Base-by-base conservation (phyloP, 2,113 vertebrate genomes). In the Salvelinus namaycush region DNA sequence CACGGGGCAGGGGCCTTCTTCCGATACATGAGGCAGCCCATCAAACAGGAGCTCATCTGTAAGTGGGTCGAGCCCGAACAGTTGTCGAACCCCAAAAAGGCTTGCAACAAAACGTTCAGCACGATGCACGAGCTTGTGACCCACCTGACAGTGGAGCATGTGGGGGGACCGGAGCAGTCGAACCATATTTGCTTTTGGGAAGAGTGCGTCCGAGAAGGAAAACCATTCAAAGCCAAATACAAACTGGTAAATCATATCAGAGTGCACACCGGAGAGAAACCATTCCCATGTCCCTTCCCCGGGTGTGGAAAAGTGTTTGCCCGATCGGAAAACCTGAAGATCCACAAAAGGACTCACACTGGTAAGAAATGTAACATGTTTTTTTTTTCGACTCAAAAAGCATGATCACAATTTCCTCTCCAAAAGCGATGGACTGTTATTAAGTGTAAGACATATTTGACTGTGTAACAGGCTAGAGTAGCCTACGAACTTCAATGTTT, bases 1-100 rank as follows among this genome's bases (percentile, higher is more conserved):
- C 97, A 98, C 89, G 96, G 96, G 69, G 96, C 97, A 31, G 97
- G 97, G 90, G 97, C 97, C 93, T 99, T 99, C 93, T 99, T 99
- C 83, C 95, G 97, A 39, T 99, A 99, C 89, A 98, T 99, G 97
- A 80, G 97, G 89, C 97, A 98, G 81, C 97, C 96, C 86, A 98
- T 99, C 89, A 99, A 99, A 72, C 97, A 99, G 88, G 97, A 98
- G 93, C 96, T 99, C 81, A 98, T 99, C 93, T 99, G 97, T 91
- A 99, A 98, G 92, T 99, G 97, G 97, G 94, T 99, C 90, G 97
- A 99, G 86, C 97, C 97, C 13, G 98, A 99, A 89, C 98, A 98
- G 89, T 92, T 98, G 92, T 92, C 95, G 51, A 98, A 95, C 88
- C 97, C 97, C 78, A 99, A 99, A 93, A 99, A 99, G 95, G 94